Evolutionary conservation across 2,888 invertebrate genomes (phyloP), one percentile per base, ranked within the genome.

Genomic region (Coelinius sp.): DNA sequence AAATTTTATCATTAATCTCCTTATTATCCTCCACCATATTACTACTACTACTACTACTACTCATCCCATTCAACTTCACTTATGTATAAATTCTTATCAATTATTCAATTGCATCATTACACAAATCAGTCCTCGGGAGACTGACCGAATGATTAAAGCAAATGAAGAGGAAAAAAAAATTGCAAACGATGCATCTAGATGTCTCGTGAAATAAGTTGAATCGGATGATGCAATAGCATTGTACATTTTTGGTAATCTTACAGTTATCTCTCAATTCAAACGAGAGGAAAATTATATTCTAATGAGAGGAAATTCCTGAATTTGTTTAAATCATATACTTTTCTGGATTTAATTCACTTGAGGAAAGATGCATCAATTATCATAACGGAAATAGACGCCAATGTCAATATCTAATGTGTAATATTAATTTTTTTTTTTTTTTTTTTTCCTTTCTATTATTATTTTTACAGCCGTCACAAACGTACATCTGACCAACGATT

Each of bases 401-500:
- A 35, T 5, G n/a, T 1, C 10, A n/a, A n/a, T 41, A n/a, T 5
- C 1, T 2, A 5, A n/a, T 2, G 41, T 5, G n/a, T 41, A 17
- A 49, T 44, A 35, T 52, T 6, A 25, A 65, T 62, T 38, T 12
- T 31, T 62, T 3, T 56, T 44, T 62, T 35, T 12, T 14, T 31
- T 38, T 49, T 22, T 14, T 64, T 31, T 25, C 56, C 41, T 27
- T 31, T 31, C 10, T 41, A 44, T 62, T 44, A 12, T 14, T 1
- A 20, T 80, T 79, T 71, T 85, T 82, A 73, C 84, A 88, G 78
- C 81, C 89, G 90, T 76, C 88, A 89, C 63, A 91, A 90, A 79
- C 86, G 91, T 59, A 89, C 90, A 24, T 91, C 91, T 24, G 91
- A 91, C 81, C 91, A 91, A 80, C 86, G 91, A 70, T 81, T 91